Evolutionary conservation across 1,140 invertebrate genomes (phyloP).

Genomic region (Eriosoma lanigerum): DNA sequence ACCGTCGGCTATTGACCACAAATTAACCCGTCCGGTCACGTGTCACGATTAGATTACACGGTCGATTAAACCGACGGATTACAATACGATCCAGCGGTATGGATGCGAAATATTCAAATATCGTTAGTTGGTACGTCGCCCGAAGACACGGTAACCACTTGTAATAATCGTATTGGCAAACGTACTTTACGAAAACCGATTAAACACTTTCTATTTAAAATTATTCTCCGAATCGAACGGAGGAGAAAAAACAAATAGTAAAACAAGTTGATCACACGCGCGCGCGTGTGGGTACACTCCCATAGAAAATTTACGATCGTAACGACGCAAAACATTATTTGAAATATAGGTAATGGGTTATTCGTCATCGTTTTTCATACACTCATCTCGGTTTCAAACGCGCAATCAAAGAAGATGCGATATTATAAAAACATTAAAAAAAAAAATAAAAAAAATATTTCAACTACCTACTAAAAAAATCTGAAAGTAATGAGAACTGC

Average conservation of each 20-base stretch:
- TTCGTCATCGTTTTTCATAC: no score
- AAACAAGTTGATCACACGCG: no score
- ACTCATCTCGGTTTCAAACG: no score
- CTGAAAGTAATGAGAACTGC: conserved; percentile 8
- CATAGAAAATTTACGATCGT: no score
- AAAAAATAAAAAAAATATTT: no score
- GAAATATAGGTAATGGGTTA: no score
- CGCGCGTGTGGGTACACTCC: no score
- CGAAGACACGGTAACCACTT: neutral
- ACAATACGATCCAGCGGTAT: neutral
- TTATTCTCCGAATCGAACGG: no score
- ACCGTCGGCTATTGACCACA: conserved; percentile 6
- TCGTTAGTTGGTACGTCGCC: conserved; percentile 7
- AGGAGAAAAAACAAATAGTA: no score
- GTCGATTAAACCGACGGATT: conserved; percentile 16
- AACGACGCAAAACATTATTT: no score
- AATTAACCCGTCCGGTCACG: conserved; percentile 45
- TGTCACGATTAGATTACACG: conserved; percentile 37
- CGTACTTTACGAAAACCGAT: neutral
- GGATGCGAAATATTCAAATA: neutral
- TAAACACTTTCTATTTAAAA: neutral
- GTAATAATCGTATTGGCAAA: neutral
- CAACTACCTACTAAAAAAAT: neutral
- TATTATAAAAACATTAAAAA: no score
- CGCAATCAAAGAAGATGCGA: no score